phyloP scores from a whole-genome alignment of 1,140 invertebrate species.

The Pseudomyrmex cubaensis region DNA sequence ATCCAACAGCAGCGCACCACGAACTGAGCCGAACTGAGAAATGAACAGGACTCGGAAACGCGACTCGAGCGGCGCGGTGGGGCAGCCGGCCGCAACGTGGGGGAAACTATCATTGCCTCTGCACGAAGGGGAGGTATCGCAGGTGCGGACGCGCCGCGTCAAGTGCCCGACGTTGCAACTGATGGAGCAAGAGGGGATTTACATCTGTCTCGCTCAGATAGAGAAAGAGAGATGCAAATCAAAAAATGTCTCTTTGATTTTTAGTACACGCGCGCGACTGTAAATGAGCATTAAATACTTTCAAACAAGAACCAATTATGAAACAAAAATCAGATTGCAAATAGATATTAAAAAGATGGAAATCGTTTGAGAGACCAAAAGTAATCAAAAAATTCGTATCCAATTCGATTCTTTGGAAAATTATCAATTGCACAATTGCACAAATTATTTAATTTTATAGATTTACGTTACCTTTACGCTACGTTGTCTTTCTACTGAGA shows the following conservation, averaged over 20 bases:
- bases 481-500: background rate
- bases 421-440: too few species aligned
- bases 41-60: slow-evolving; percentile 64
- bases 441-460: too few species aligned
- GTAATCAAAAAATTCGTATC: too few species aligned
- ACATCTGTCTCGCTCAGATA: background rate
- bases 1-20: slow-evolving; percentile 77
- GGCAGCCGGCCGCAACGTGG: slow-evolving; percentile 37
- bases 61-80: slow-evolving; percentile 57
- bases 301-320: too few species aligned
- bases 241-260: too few species aligned
- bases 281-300: too few species aligned
- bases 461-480: too few species aligned
- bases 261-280: too few species aligned
- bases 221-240: background rate
- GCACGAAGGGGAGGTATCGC: slow-evolving; percentile 54
- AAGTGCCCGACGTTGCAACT: slow-evolving; percentile 33
- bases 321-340: too few species aligned
- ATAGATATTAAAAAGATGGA: too few species aligned
- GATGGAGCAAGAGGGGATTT: background rate
- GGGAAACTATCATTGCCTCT: background rate
- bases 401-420: too few species aligned
- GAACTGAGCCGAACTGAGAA: slow-evolving; percentile 76
- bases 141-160: slow-evolving; percentile 44
- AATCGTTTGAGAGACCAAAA: too few species aligned